phyloP scores from a whole-genome alignment of 2,888 invertebrate species.

The Ellobium chinense region DNA sequence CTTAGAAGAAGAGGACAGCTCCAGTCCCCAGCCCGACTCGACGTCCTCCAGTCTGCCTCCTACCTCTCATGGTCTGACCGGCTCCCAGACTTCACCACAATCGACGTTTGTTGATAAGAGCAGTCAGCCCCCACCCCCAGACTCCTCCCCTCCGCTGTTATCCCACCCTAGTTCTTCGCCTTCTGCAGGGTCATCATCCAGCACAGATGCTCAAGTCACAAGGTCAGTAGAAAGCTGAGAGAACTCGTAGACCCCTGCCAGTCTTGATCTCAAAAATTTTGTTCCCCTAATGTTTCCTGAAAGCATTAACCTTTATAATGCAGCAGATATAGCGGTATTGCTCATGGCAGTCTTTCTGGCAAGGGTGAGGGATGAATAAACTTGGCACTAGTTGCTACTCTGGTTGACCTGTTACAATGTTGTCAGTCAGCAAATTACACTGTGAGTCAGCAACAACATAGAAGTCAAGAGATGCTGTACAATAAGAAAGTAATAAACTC shows the following conservation, averaged over 20 bases:
- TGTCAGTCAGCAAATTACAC: too few species aligned
- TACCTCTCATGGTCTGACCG: conserved; percentile 7
- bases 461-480: too few species aligned
- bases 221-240: conserved; percentile 21
- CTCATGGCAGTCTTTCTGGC: too few species aligned
- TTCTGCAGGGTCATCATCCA: background rate
- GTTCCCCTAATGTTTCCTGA: background rate
- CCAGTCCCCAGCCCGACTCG: conserved; percentile 33
- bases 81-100: background rate
- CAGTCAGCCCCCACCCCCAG: conserved; percentile 2
- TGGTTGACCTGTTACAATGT: too few species aligned
- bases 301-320: too few species aligned
- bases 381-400: too few species aligned
- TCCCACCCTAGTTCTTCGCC: conserved; percentile 21
- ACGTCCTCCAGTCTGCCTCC: conserved; percentile 27
- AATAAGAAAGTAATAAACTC: too few species aligned
- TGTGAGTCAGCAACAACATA: too few species aligned
- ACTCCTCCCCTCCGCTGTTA: conserved; percentile 24
- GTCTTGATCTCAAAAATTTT: too few species aligned
- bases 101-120: conserved; percentile 22
- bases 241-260: too few species aligned
- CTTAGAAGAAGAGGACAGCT: background rate
- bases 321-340: too few species aligned
- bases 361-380: too few species aligned
- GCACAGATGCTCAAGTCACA: conserved; percentile 26